phyloP scores from a whole-genome alignment of 2,113 vertebrate genomes.

The Paradisaea rubra region DNA sequence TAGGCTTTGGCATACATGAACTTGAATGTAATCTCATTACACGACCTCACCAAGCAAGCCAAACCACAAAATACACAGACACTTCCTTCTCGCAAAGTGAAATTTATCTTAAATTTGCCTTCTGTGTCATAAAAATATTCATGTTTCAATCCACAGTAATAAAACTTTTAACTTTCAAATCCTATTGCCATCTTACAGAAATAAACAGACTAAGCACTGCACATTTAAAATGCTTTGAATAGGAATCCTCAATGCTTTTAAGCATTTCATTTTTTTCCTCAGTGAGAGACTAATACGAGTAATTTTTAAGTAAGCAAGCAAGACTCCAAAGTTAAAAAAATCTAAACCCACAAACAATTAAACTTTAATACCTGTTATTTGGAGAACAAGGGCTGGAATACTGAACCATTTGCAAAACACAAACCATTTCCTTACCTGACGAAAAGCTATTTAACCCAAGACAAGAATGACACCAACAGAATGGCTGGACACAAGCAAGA shows the following conservation, averaged over 20 bases:
- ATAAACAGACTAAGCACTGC: background rate
- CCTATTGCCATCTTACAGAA: background rate
- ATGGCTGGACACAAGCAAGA: background rate
- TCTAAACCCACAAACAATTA: background rate
- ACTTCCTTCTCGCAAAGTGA: background rate
- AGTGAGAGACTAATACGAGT: background rate
- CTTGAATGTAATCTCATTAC: accelerated
- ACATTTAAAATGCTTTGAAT: background rate
- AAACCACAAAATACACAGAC: background rate
- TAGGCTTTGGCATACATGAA: background rate
- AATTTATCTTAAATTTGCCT: background rate
- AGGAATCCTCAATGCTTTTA: background rate
- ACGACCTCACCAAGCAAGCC: background rate
- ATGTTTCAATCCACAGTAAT: background rate
- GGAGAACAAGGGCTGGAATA: background rate
- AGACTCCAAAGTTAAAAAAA: background rate
- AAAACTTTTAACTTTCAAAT: background rate
- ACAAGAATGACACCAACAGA: background rate
- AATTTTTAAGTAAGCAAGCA: background rate
- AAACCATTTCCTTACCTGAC: background rate
- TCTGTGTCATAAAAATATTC: background rate
- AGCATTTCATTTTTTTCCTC: background rate
- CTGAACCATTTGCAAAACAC: background rate
- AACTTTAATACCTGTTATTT: background rate
- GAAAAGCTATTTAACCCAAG: background rate